phyloP scores from a whole-genome alignment of 2,797 vertebrate genomes.

The Alauda arvensis region DNA sequence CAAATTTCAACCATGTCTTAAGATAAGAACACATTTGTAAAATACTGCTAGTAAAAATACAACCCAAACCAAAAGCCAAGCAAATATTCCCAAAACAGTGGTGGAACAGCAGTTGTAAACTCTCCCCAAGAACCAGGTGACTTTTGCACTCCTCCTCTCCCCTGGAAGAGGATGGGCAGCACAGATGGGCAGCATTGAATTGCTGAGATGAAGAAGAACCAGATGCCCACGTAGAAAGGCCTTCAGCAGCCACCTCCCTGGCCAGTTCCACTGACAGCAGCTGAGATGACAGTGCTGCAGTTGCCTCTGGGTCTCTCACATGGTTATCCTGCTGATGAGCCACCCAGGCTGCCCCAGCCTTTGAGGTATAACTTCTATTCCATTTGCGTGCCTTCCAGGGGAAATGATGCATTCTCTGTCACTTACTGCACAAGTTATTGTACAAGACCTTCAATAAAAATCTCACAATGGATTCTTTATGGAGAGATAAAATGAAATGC shows the following conservation, averaged over 20 bases:
- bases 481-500: background rate
- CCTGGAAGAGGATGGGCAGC: background rate
- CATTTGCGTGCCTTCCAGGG: constrained; percentile 5
- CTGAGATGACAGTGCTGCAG: constrained; percentile 46
- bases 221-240: constrained; percentile 12
- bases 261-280: background rate
- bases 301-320: constrained; percentile 53
- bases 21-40: background rate
- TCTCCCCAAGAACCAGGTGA: background rate
- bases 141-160: background rate
- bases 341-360: constrained; percentile 43
- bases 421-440: background rate
- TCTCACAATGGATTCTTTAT: background rate
- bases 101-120: background rate
- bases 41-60: background rate
- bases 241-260: constrained; percentile 34
- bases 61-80: background rate
- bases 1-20: background rate
- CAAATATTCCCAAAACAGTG: background rate
- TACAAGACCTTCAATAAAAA: background rate
- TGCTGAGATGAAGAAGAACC: constrained; percentile 3
- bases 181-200: background rate
- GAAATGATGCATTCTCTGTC: constrained; percentile 29
- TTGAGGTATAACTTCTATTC: background rate
- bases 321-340: constrained; percentile 36